phyloP scores from a whole-genome alignment of 2,888 invertebrate genomes.

The Drosophila mimetica region DNA sequence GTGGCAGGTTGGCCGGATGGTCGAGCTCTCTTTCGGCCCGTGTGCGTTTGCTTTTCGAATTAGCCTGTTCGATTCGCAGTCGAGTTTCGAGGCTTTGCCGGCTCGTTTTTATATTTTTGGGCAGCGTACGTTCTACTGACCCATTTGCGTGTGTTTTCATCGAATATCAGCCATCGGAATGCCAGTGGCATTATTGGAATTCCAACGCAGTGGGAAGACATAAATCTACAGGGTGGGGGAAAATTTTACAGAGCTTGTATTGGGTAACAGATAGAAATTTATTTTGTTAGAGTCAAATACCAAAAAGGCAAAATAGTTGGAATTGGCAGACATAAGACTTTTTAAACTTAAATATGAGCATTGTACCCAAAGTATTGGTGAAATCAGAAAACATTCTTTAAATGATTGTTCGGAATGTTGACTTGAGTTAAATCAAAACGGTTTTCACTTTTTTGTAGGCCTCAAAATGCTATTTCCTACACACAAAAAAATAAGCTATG shows the following conservation, averaged over 20 bases:
- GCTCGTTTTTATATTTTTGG: constrained; percentile 9
- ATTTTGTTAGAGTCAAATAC: constrained; percentile 1
- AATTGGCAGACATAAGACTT: constrained; percentile 13
- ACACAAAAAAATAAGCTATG: too few relatives aligned
- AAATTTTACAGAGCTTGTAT: constrained; percentile 14
- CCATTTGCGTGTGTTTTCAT: constrained; percentile 58
- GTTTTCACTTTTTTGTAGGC: too few relatives aligned
- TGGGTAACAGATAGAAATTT: constrained; percentile 6
- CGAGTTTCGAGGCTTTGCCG: constrained; percentile 23
- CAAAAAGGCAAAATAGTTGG: constrained; percentile 8
- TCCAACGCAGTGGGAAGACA: constrained; percentile 22
- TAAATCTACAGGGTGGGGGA: neutral
- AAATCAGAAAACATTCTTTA: neutral
- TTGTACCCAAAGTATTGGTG: neutral
- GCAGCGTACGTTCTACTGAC: constrained; percentile 67
- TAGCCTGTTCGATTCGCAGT: constrained; percentile 63
- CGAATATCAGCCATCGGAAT: constrained; percentile 40
- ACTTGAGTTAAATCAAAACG: neutral
- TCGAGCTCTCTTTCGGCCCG: constrained; percentile 14
- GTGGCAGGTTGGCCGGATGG: constrained; percentile 44
- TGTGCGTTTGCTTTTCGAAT: constrained; percentile 66
- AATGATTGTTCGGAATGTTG: neutral
- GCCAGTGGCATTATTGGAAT: constrained; percentile 40
- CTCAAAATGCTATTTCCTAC: too few relatives aligned
- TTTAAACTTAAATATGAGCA: neutral